A percentile compares a stretch with the other conserved stretches of the same genome.
Evolutionary conservation across 2,888 invertebrate species (phyloP).

Genomic region (Philonicus albiceps): DNA sequence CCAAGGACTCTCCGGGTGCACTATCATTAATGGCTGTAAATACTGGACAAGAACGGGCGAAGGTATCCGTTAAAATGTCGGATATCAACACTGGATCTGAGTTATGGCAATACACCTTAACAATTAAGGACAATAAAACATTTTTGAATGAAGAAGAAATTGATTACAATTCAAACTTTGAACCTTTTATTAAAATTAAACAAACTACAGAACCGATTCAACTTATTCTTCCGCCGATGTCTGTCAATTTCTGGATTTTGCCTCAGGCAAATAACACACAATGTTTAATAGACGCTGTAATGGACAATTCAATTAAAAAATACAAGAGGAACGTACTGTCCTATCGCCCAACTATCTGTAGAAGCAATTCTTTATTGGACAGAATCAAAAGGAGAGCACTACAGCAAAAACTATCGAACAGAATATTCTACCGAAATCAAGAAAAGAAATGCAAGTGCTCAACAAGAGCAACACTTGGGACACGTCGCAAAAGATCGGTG

Average conservation of each 20-base stretch:
- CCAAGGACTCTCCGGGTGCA: constrained; percentile 74
- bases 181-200: constrained; percentile 66
- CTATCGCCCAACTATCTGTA: neutral
- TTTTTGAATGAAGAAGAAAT: constrained; percentile 72
- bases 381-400: neutral
- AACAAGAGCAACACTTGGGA: neutral
- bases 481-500: neutral
- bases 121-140: constrained; percentile 63
- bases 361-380: constrained; percentile 8
- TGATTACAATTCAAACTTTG: constrained; percentile 67
- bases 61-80: constrained; percentile 66
- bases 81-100: constrained; percentile 66
- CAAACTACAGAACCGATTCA: constrained; percentile 67
- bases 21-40: constrained; percentile 76
- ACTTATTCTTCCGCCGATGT: constrained; percentile 71
- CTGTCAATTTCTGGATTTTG: constrained; percentile 79
- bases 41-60: constrained; percentile 67
- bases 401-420: neutral
- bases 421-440: neutral
- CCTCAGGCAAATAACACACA: constrained; percentile 71
- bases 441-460: neutral
- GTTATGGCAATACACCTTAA: constrained; percentile 68
- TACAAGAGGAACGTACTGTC: neutral
- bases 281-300: constrained; percentile 59
- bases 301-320: neutral